These are phyloP conservation scores for Napeogenes inachia DNA, from an alignment of 2,888 invertebrate genomes.

Conservation along the genomic window DNA sequence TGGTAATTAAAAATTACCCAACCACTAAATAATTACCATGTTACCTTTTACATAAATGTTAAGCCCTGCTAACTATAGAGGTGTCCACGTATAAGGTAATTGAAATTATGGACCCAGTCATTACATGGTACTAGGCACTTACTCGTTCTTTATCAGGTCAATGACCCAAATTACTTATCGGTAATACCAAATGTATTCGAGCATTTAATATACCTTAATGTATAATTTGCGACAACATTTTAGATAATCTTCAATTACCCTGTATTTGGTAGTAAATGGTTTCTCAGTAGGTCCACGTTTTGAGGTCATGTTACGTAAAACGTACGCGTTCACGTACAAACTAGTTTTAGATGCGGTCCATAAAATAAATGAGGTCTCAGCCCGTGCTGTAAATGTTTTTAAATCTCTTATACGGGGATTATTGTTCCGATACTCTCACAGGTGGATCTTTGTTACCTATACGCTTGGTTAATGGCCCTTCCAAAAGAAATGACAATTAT, in stretches of 20 bases:
- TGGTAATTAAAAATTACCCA: no score
- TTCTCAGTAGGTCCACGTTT: slow-evolving; percentile 32
- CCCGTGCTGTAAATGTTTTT: slow-evolving; percentile 52
- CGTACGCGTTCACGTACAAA: slow-evolving; percentile 41
- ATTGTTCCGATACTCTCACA: slow-evolving; percentile 14
- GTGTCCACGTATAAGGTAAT: not conserved
- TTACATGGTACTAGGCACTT: not conserved
- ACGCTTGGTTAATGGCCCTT: slow-evolving; percentile 20
- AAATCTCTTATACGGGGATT: slow-evolving; percentile 24
- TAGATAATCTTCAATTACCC: slow-evolving; percentile 37
- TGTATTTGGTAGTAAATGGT: slow-evolving; percentile 36
- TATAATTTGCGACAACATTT: slow-evolving; percentile 29
- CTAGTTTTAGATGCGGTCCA: slow-evolving; percentile 62
- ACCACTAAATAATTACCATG: not conserved
- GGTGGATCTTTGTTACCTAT: slow-evolving; percentile 12
- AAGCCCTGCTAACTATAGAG: not conserved
- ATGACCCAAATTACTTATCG: slow-evolving; percentile 18
- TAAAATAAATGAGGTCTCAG: slow-evolving; percentile 70
- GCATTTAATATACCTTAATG: slow-evolving; percentile 22
- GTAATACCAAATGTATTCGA: slow-evolving; percentile 21
- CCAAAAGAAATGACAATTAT: slow-evolving; percentile 24
- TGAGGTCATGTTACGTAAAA: slow-evolving; percentile 36
- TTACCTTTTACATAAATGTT: not conserved
- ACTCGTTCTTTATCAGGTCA: slow-evolving; percentile 18
- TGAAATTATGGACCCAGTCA: not conserved